A percentile compares a stretch with the other conserved stretches of the same genome.
Conservation (phyloP, 1,140 invertebrate species). For the Brachionus paranguensis region DNA sequence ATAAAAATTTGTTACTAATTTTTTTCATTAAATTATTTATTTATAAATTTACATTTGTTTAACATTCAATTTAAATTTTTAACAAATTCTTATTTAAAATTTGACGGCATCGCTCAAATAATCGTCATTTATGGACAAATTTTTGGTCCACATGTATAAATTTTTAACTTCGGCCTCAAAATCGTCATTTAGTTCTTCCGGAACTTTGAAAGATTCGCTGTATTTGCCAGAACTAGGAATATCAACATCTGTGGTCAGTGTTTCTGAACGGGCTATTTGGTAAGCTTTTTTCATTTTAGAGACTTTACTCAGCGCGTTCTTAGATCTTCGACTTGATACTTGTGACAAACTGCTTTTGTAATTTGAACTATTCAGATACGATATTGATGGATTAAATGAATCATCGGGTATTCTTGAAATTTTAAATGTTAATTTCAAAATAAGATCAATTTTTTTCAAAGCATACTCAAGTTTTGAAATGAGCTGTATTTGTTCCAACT, state of each 20-base stretch:
- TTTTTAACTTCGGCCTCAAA: conserved; percentile 31
- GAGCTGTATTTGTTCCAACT: conserved; percentile 50
- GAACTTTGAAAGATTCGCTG: conserved; percentile 24
- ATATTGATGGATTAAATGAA: conserved; percentile 40
- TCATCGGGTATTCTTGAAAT: conserved; percentile 41
- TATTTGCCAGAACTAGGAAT: neutral
- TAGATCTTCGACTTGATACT: conserved; percentile 47
- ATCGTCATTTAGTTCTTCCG: conserved; percentile 12
- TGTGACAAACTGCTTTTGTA: conserved; percentile 44
- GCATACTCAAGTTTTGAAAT: conserved; percentile 49
- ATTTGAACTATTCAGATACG: conserved; percentile 44
- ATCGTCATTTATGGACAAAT: conserved; percentile 33
- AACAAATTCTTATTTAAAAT: neutral
- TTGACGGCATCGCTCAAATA: conserved; percentile 3
- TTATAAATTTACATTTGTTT: neutral
- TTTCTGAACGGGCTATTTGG: conserved; percentile 41
- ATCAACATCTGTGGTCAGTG: conserved; percentile 8
- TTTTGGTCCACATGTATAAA: conserved; percentile 38
- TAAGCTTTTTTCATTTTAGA: conserved; percentile 50
- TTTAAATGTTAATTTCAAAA: conserved; percentile 30
- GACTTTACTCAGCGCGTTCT: conserved; percentile 47
- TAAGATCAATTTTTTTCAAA: neutral
- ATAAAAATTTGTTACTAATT: neutral
- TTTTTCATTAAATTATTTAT: neutral
- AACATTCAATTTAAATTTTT: neutral